These are phyloP conservation scores for Orthonyx spaldingii DNA, from an alignment of 2,113 vertebrate species.

Conservation along the genomic window DNA sequence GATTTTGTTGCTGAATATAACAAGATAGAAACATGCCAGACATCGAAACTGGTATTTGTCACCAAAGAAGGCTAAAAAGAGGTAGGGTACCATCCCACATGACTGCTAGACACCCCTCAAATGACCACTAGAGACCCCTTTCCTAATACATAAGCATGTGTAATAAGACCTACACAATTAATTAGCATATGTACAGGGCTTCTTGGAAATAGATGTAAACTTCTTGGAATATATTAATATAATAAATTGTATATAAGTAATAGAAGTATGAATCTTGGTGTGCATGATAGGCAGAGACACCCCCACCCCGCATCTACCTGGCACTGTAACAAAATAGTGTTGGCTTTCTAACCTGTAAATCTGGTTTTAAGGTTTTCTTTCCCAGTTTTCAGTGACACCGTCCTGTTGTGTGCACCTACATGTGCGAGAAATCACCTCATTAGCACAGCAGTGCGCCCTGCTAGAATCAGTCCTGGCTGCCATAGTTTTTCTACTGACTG, in stretches of 20 bases:
- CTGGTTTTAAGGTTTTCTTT: not conserved
- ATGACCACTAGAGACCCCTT: not conserved
- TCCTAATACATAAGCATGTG: no score
- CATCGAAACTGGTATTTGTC: not conserved
- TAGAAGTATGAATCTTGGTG: not conserved
- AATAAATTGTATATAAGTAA: not conserved
- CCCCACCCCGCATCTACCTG: not conserved
- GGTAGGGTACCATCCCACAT: no score
- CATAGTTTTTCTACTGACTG: not conserved
- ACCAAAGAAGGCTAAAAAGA: not conserved
- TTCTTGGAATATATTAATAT: not conserved
- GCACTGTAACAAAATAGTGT: not conserved
- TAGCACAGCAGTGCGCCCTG: rapidly evolving
- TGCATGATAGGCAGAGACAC: not conserved
- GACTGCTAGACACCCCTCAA: not conserved
- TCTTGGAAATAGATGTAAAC: not conserved
- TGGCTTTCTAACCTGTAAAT: not conserved
- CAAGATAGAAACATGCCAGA: not conserved
- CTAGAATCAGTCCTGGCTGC: no score
- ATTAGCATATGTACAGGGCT: not conserved
- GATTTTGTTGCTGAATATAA: not conserved
- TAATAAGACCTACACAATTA: not conserved
- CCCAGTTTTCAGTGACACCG: not conserved
- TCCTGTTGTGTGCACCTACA: rapidly evolving
- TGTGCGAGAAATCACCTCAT: rapidly evolving